phyloP scores from a whole-genome alignment of 2,113 vertebrate genomes.

The Sapayoa aenigma region DNA sequence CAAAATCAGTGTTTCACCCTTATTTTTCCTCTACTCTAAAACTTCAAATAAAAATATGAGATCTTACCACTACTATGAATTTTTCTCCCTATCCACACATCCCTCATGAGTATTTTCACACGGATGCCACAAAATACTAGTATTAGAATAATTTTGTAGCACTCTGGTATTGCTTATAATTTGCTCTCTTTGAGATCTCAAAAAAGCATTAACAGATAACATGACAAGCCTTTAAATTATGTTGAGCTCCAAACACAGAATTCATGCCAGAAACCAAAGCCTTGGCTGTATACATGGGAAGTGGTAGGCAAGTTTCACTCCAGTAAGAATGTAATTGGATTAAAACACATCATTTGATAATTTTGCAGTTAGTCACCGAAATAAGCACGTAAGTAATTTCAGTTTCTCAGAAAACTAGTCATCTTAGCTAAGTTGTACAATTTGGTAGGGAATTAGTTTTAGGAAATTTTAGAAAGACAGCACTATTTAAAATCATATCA shows the following conservation, averaged over 20 bases:
- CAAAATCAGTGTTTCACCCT: neutral
- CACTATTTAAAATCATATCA: neutral
- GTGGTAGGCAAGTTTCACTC: constrained; percentile 33
- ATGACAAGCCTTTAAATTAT: constrained; percentile 28
- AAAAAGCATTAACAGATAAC: neutral
- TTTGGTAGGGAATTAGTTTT: neutral
- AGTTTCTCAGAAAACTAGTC: constrained; percentile 67
- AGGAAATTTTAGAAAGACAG: neutral
- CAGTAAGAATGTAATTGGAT: constrained; percentile 69
- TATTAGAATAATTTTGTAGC: neutral
- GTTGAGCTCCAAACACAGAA: constrained; percentile 15
- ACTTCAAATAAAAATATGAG: neutral
- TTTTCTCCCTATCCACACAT: neutral
- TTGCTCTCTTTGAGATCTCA: neutral
- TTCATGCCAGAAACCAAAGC: constrained; percentile 37
- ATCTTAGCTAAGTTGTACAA: neutral
- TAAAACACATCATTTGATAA: constrained; percentile 72
- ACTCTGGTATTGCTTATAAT: neutral
- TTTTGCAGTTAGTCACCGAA: constrained; percentile 66
- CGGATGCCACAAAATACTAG: neutral
- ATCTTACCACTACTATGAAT: neutral
- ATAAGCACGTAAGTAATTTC: constrained; percentile 64
- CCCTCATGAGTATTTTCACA: neutral
- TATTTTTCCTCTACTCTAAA: neutral
- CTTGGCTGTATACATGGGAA: neutral